Conservation (phyloP, 2,797 vertebrate genomes). For the Serranus cabrilla region DNA sequence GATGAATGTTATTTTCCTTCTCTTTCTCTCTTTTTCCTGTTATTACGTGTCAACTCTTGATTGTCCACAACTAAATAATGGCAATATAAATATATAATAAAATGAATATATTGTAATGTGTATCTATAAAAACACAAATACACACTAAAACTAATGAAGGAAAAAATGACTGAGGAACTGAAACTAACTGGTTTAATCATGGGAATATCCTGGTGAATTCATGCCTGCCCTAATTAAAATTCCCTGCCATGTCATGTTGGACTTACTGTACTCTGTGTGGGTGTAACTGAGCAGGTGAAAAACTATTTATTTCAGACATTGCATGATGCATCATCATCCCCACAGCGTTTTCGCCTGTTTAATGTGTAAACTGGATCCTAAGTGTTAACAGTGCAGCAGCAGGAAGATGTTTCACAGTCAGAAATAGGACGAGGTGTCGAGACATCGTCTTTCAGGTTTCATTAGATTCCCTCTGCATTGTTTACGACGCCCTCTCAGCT, state of each 20-base stretch:
- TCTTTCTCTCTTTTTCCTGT: background rate
- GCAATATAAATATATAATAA: too few relatives aligned
- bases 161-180: too few relatives aligned
- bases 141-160: too few relatives aligned
- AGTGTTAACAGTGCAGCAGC: slow-evolving; percentile 38
- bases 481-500: slow-evolving; percentile 23
- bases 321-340: slow-evolving; percentile 22
- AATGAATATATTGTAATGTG: too few relatives aligned
- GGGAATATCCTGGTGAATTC: slow-evolving; percentile 32
- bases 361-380: slow-evolving; percentile 25
- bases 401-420: slow-evolving; percentile 40
- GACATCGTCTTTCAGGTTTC: slow-evolving; percentile 25
- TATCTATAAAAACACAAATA: too few relatives aligned
- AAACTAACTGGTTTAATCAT: too few relatives aligned
- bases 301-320: slow-evolving; percentile 21
- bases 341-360: slow-evolving; percentile 25
- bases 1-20: background rate
- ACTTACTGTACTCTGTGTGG: background rate
- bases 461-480: slow-evolving; percentile 38
- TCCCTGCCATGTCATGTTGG: background rate
- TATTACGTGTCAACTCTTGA: background rate
- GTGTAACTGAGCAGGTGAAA: slow-evolving; percentile 21
- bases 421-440: slow-evolving; percentile 46
- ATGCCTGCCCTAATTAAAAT: slow-evolving; percentile 29
- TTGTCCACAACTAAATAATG: background rate